Base-by-base conservation (phyloP, 2,797 vertebrate genomes). In the Poeciliopsis infans region DNA sequence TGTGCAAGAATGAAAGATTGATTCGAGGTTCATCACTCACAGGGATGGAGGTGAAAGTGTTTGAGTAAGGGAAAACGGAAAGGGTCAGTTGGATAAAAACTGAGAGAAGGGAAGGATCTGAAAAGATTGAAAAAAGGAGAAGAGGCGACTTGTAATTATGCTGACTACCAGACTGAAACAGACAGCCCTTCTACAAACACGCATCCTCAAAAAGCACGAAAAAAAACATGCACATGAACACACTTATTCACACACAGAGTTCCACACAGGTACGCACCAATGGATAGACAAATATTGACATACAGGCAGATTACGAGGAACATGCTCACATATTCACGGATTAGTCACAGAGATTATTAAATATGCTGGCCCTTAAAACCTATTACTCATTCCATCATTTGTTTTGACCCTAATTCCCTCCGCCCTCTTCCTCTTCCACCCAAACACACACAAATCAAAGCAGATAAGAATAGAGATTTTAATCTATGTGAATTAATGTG, bases 141-240 rank as follows among this genome's bases (percentile, higher is more conserved):
- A 91, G 86, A 93, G 41, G 23, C 92, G 93, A 91, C 86, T 93
- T 92, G 87, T 94, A 94, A 95, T 93, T 94, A 93, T 92, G 91
- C 85, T 88, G 93, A 91, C 90, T 92, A 93, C 89, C 90, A 94
- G 93, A 94, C 92, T 89, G 79, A 93, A 93, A 91, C 93, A 90
- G 92, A 94, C 90, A 92, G 86, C 66, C 75, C 57, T 61, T 81
- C 81, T 70, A 80, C 83, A 83, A 75, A 83, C 85, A 83, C 83
- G 68, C 72, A 69, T 72, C 39, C 73, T 57, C 76, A 25, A 46
- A 70, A 47, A 71, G 70, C 64, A 53, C 36, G 64, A 28, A 72
- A 76, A 45, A 45, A 43, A 13, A 31, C 3, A 33, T 36, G 55
- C 18, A 73, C 46, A 61, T 46, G 49, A 72, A 81, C 68, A 68